A percentile compares a stretch with the other conserved stretches of the same genome.
phyloP scores from a whole-genome alignment of 2,113 vertebrate genomes.

The Elaphurus davidianus region DNA sequence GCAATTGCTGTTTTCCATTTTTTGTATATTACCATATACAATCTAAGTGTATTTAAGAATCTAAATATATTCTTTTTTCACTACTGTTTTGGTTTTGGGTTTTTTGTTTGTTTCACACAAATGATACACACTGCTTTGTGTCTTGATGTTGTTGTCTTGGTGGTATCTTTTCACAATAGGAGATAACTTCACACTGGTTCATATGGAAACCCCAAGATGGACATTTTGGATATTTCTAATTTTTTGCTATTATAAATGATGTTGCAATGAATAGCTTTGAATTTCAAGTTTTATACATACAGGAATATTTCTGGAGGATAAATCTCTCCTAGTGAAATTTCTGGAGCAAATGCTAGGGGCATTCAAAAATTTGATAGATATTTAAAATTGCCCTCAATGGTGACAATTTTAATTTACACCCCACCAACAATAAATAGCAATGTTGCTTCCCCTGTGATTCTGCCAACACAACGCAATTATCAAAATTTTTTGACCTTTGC shows the following conservation, averaged over 20 bases:
- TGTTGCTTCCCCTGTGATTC: background rate
- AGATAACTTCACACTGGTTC: background rate
- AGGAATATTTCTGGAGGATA: constrained; percentile 19
- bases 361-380: constrained; percentile 11
- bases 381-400: background rate
- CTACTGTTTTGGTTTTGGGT: background rate
- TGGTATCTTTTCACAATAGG: background rate
- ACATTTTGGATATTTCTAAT: background rate
- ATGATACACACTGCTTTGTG: background rate
- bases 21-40: background rate
- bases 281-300: background rate
- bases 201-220: background rate
- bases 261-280: background rate
- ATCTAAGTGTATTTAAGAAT: background rate
- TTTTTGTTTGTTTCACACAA: background rate
- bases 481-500: background rate
- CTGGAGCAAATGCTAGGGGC: background rate
- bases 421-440: background rate
- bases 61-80: background rate
- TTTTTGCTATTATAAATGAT: background rate
- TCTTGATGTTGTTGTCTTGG: background rate
- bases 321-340: constrained; percentile 26
- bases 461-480: background rate
- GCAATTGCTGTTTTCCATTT: background rate
- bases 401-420: background rate